Conservation (phyloP, 2,888 invertebrate species). For the Steinernema carpocapsae region DNA sequence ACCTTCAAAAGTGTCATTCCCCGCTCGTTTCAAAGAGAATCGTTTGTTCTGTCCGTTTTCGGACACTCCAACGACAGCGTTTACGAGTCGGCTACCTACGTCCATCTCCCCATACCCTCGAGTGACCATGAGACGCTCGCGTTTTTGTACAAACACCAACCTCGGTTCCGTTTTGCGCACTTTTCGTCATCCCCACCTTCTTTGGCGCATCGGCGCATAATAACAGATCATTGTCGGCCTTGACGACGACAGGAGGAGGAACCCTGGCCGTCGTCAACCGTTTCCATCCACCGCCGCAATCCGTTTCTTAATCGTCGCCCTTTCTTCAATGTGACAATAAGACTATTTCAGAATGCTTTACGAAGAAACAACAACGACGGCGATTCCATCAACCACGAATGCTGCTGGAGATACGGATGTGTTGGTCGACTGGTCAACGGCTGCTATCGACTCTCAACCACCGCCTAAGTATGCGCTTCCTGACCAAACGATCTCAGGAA, state of each 20-base stretch:
- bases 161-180: conserved; percentile 23
- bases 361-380: conserved; percentile 1
- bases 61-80: not conserved
- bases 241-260: not conserved
- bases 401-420: conserved; percentile 37
- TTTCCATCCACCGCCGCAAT: not conserved
- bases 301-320: not conserved
- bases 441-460: conserved; percentile 22
- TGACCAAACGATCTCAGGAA: conserved; percentile 32
- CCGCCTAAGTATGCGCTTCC: conserved; percentile 24
- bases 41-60: not conserved
- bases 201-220: conserved; percentile 24
- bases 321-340: not conserved
- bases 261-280: not conserved
- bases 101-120: not conserved
- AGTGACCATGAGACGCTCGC: conserved; percentile 15
- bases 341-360: conserved; percentile 5
- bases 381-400: conserved; percentile 8
- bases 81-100: conserved; percentile 17
- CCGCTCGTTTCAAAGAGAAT: not conserved
- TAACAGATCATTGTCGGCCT: conserved; percentile 32
- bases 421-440: conserved; percentile 40
- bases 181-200: conserved; percentile 4
- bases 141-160: conserved; percentile 22
- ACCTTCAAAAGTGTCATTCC: not conserved